Base-by-base conservation (phyloP, 2,888 invertebrate species). In the Ischnura elegans region DNA sequence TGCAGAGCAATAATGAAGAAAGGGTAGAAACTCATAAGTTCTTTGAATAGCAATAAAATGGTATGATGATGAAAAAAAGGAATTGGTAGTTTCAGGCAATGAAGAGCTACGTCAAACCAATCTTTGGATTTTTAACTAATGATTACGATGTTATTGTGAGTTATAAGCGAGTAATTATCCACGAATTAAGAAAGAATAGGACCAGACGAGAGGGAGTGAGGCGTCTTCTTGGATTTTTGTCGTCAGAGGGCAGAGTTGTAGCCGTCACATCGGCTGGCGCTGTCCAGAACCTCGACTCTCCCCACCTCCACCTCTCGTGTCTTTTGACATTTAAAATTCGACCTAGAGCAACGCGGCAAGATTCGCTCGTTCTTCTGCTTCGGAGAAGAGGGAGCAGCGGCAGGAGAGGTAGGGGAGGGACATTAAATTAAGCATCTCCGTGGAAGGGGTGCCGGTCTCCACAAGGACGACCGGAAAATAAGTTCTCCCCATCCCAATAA, bases 281-380 rank as follows among this genome's bases (percentile, higher is more conserved):
- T 4, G 76, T 36, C 36, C 36, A 19, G 47, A 29, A 47, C 87
- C 2, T 25, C 46, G 46, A 25, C 61, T 6, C 61, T 6, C 8
- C 51, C 19, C 51, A 43, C 46, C 25, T 42, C 29, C 25, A 1
- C 21, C 46, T 45, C 43, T 10, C 86, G n/a, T 16, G 16, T 25
- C 76, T 76, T 76, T 76, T 76, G 76, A 76, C 76, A 76, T 76
- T 76, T 76, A 76, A 76, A 76, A 76, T 36, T 76, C 76, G 76
- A 76, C 76, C 76, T 76, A 29, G 76, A 76, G 76, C 76, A 13
- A 76, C 25, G 76, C 13, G 16, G 13, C 4, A 36, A 36, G 76
- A 76, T 76, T 76, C 76, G 76, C 76, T 76, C 76, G 13, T 25
- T 76, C 76, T 36, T 36, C 29, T 6, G 0, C 4, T 0, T 21